These are phyloP conservation scores for Lamellibrachia columna DNA, from an alignment of 2,888 invertebrate species.

Conservation along the genomic window DNA sequence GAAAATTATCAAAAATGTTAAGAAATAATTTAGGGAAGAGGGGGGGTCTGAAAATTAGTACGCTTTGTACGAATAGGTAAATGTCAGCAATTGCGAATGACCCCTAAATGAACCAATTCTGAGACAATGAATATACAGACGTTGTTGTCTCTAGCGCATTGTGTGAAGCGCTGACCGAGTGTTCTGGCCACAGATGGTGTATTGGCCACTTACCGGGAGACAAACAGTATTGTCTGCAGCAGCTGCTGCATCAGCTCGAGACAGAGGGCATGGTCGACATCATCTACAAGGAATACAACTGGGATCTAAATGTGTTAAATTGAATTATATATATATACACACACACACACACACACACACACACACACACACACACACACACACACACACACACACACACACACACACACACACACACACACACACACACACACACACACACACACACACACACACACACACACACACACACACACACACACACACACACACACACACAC, in stretches of 20 bases:
- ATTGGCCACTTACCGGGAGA: slow-evolving; percentile 51
- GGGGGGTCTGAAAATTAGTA: too few relatives aligned
- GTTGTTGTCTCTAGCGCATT: background rate
- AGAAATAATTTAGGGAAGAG: too few relatives aligned
- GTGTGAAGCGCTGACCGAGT: slow-evolving; percentile 25
- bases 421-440: too few relatives aligned
- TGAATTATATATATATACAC: background rate
- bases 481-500: too few relatives aligned
- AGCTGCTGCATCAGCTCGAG: slow-evolving; percentile 53
- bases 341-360: too few relatives aligned
- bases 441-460: background rate
- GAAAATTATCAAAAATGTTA: too few relatives aligned
- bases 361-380: too few relatives aligned
- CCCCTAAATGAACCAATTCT: background rate
- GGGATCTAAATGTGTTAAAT: slow-evolving; percentile 47
- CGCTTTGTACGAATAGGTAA: too few relatives aligned
- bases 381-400: too few relatives aligned
- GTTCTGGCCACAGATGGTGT: slow-evolving; percentile 50
- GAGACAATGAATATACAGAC: background rate
- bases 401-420: too few relatives aligned
- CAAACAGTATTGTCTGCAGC: slow-evolving; percentile 48
- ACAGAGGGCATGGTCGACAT: slow-evolving; percentile 50
- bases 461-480: background rate
- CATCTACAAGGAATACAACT: slow-evolving; percentile 52
- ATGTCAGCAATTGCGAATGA: too few relatives aligned